Percentiles rank a stretch among this genome's conserved stretches.
These are phyloP conservation scores for Diceros bicornis DNA, from an alignment of 2,797 vertebrate species.

Conservation along the genomic window DNA sequence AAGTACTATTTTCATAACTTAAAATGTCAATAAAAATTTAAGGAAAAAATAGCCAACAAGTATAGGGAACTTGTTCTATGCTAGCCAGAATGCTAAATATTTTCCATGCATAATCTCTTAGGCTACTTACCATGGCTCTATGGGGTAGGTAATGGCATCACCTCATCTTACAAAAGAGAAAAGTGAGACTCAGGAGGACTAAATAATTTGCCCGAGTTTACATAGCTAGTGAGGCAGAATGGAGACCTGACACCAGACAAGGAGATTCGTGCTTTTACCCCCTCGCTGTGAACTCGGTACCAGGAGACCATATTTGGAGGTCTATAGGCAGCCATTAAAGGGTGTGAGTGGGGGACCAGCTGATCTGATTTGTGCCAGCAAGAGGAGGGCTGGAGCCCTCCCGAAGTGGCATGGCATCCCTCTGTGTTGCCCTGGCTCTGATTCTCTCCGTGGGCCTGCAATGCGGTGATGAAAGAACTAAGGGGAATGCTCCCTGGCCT, in stretches of 20 bases:
- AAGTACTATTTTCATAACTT: not conserved
- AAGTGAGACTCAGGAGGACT: not conserved
- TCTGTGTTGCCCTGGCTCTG: too few relatives aligned
- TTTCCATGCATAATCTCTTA: rapidly evolving
- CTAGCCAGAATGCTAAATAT: not conserved
- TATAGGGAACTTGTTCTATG: not conserved
- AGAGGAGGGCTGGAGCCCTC: not conserved
- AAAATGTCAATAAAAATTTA: not conserved
- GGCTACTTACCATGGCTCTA: not conserved
- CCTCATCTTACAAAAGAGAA: not conserved
- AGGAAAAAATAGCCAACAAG: not conserved
- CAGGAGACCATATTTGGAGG: rapidly evolving
- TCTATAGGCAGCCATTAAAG: rapidly evolving
- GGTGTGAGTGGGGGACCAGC: too few relatives aligned
- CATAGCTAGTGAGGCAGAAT: not conserved
- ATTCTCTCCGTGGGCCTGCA: not conserved
- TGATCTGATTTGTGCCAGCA: rapidly evolving
- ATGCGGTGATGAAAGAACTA: rapidly evolving
- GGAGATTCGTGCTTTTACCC: rapidly evolving
- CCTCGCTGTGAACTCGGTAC: rapidly evolving
- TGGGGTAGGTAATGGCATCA: rapidly evolving
- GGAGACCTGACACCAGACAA: rapidly evolving
- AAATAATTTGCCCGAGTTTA: not conserved
- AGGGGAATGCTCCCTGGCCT: rapidly evolving
- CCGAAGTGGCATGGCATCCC: too few relatives aligned